A percentile compares a stretch with the other conserved stretches of the same genome.
phyloP scores from a whole-genome alignment of 2,113 vertebrate genomes.

The Tapirus terrestris region DNA sequence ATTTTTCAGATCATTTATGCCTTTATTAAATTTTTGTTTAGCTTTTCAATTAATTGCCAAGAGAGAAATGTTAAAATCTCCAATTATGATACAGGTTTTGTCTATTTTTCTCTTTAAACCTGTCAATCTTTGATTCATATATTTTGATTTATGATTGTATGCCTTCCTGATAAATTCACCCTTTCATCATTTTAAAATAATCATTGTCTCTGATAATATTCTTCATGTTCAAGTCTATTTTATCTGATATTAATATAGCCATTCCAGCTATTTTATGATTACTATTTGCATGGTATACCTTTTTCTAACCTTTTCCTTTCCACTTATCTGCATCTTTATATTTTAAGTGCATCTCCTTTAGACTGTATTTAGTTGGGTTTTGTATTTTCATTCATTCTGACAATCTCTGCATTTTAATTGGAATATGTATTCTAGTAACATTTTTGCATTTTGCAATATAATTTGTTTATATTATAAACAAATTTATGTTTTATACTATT shows the following conservation, averaged over 20 bases:
- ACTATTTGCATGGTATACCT: not conserved
- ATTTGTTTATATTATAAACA: not conserved
- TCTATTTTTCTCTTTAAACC: not conserved
- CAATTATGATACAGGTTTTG: not conserved
- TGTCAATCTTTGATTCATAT: not conserved
- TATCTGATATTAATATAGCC: not conserved
- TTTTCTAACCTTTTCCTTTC: not conserved
- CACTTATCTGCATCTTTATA: not conserved
- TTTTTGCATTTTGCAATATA: too few relatives aligned
- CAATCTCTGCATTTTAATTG: not conserved
- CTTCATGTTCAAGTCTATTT: not conserved
- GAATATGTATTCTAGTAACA: not conserved
- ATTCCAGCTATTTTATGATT: not conserved
- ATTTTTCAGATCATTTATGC: not conserved
- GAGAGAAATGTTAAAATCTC: not conserved
- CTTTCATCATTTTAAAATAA: not conserved
- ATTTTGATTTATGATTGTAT: not conserved
- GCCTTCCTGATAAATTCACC: not conserved
- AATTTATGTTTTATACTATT: not conserved
- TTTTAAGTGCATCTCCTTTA: not conserved
- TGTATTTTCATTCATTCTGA: not conserved
- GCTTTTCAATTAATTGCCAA: not conserved
- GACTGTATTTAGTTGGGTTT: not conserved
- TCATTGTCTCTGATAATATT: not conserved
- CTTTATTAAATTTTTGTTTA: slow-evolving; percentile 8